Percentiles rank a stretch among this genome's conserved stretches.
Evolutionary conservation across 2,888 invertebrate species (phyloP).

Genomic region (Encarsia formosa): DNA sequence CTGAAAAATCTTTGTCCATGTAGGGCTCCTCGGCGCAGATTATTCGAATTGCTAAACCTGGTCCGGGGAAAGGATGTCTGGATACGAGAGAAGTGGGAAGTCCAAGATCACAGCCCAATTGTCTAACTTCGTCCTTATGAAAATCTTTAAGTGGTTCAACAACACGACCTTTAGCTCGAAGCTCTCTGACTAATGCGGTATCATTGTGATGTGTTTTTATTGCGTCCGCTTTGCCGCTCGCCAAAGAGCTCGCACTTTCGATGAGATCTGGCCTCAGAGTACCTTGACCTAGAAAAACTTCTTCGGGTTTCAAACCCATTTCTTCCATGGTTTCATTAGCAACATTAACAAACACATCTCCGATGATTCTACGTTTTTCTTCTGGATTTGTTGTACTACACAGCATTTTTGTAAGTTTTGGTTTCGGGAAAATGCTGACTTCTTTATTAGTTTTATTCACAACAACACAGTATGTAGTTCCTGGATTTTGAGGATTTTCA

Average conservation of each 20-base stretch:
- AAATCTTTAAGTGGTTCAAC: slow-evolving; percentile 98
- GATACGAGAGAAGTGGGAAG: slow-evolving; percentile 82
- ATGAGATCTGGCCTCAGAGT: slow-evolving; percentile 96
- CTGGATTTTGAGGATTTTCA: slow-evolving; percentile 2
- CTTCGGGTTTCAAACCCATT: slow-evolving; percentile 84
- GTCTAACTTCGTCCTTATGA: slow-evolving; percentile 95
- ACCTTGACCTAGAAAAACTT: slow-evolving; percentile 90
- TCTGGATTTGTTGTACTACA: slow-evolving; percentile 89
- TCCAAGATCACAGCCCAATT: slow-evolving; percentile 84
- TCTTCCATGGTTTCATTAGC: slow-evolving; percentile 86
- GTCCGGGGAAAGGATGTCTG: slow-evolving; percentile 98
- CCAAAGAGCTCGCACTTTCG: slow-evolving; percentile 88
- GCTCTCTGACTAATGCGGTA: slow-evolving; percentile 82
- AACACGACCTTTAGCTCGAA: slow-evolving; percentile 74
- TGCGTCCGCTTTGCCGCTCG: slow-evolving; percentile 84
- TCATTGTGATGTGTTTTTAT: slow-evolving; percentile 99
- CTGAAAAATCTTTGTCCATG: slow-evolving; percentile 91
- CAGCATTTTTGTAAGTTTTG: slow-evolving; percentile 74
- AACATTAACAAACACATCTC: slow-evolving; percentile 95
- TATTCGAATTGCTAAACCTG: slow-evolving; percentile 93
- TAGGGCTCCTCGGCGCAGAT: slow-evolving; percentile 94
- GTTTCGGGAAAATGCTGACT: slow-evolving; percentile 48
- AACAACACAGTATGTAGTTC: slow-evolving; percentile 20
- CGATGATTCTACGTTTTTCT: slow-evolving; percentile 97
- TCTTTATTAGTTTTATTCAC: slow-evolving; percentile 26